Conservation (phyloP, 2,113 vertebrate species). For the Mus musculus region GRCm39 chr5:123215501-123216000, state of each 20-base stretch:
- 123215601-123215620: background rate
- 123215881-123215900: background rate
- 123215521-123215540: background rate
- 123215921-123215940: conserved; percentile 77
- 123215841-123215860: background rate
- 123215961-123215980: conserved; percentile 53
- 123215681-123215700: background rate
- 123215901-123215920: conserved; percentile 42
- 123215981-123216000: conserved; percentile 48
- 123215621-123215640: background rate
- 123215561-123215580: background rate
- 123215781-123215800: background rate
- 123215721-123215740: background rate
- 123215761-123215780: background rate
- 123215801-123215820: background rate
- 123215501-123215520: background rate
- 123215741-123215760: background rate
- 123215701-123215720: background rate
- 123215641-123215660: background rate
- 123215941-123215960: conserved; percentile 76
- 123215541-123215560: background rate
- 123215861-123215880: conserved; percentile 20
- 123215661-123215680: background rate
- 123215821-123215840: background rate
- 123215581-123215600: background rate